Evolutionary conservation across 1,140 invertebrate species (phyloP), one percentile per base, ranked within the genome.

Genomic region (Dendroctonus valens): DNA sequence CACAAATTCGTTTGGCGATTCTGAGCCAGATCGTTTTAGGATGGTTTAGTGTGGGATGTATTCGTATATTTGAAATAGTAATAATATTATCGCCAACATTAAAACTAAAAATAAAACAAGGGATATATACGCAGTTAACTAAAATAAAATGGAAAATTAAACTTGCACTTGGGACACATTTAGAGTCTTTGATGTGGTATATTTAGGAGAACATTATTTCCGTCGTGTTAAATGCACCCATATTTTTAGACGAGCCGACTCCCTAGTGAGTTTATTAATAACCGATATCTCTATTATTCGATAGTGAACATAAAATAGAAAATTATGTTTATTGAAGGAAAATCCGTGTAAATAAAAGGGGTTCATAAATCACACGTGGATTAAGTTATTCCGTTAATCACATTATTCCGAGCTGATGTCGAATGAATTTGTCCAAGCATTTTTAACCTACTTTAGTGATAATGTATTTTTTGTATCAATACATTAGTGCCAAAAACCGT

Each of bases 81-180:
- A 52, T 41, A 62, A 62, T 53, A 62, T 44, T 62, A 54, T 54
- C n/a, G 60, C 60, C 50, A 62, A 39, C 49, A 51, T 52, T 62
- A 54, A 53, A 62, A 52, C 60, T 62, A 62, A 62, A 52, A 52
- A 62, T 62, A 62, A 14, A 53, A 42, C 39, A 49, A 12, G 12
- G 26, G 42, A 49, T 11, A 59, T 44, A 59, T 46, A 59, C 58
- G 58, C 58, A 59, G 58, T 59, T 59, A 49, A 49, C 58, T 38
- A 39, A 59, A 59, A 49, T 49, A 59, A 59, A 59, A 49, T 49
- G n/a, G 58, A 46, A 59, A 59, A 49, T 48, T 59, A 59, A 59
- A 59, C 58, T 59, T 59, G 58, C 42, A 59, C 44, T 59, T 59
- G 42, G 58, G 38, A 59, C 58, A 7, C 9, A 26, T 59, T 59